Evolutionary conservation across 2,888 invertebrate species (phyloP), one percentile per base, ranked within the genome.

Genomic region (Ophion ellenae): DNA sequence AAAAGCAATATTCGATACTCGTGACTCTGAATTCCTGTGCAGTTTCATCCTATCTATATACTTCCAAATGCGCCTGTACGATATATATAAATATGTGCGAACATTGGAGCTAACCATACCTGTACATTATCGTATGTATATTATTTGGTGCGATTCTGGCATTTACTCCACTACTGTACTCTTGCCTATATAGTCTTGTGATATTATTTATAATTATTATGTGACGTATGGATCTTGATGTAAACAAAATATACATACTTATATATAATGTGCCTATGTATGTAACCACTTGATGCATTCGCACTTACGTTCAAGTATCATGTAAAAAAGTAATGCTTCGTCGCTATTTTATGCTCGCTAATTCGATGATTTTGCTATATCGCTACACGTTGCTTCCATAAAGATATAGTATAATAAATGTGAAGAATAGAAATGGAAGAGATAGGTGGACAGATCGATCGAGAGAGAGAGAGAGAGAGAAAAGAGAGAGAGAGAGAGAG

Each of bases 101-200:
- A 59, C 70, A 79, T 75, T 71, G n/a, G 67, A 20, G 78, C 77
- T 24, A 40, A 80, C 81, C 64, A 71, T 71, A 83, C 71, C 80
- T 64, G 75, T 86, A 71, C 64, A 81, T 83, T 70, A 83, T 75
- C 59, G 64, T 80, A 75, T 84, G 85, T 85, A 83, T 78, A 83
- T 75, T 78, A 81, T 83, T 77, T 81, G 63, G 81, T 86, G 83
- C 86, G 74, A 78, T 83, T 86, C 20, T 77, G 81, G 81, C 80
- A 88, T 87, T 86, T 87, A 86, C 80, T 79, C 73, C 66, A 87
- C 86, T 83, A 81, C 86, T 83, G 80, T 85, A 83, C 84, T 86
- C 87, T 88, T 87, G 84, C 86, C 84, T 88, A 87, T 86, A 82
- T 75, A 87, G 64, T 86, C 74, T 83, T 69, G 86, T 88, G 87